Percentiles rank a stretch among this genome's conserved stretches.
phyloP scores from a whole-genome alignment of 2,113 vertebrate species.

The Anguilla rostrata region DNA sequence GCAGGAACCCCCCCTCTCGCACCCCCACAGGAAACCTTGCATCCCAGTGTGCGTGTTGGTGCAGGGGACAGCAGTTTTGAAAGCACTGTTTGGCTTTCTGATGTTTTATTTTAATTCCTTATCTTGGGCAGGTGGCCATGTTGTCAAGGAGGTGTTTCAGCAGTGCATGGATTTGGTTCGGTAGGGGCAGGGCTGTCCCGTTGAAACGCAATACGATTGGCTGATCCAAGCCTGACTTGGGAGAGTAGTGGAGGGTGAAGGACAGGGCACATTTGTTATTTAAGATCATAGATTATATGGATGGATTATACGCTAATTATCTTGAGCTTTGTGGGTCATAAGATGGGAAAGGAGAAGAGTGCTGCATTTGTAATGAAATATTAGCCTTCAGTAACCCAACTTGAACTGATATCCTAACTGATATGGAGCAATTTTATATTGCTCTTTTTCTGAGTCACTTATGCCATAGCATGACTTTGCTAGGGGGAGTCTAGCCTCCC shows the following conservation, averaged over 20 bases:
- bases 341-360: neutral
- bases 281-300: slow-evolving; percentile 22
- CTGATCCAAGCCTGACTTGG: slow-evolving; percentile 43
- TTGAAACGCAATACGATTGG: slow-evolving; percentile 70
- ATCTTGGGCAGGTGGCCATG: slow-evolving; percentile 57
- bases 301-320: neutral
- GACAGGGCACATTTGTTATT: slow-evolving; percentile 46
- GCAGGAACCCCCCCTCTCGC: slow-evolving; percentile 67
- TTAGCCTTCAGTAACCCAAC: neutral
- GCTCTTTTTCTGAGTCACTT: neutral
- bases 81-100: slow-evolving; percentile 72
- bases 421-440: neutral
- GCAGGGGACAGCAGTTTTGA: slow-evolving; percentile 66
- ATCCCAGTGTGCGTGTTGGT: slow-evolving; percentile 63
- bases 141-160: slow-evolving; percentile 49
- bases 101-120: slow-evolving; percentile 61
- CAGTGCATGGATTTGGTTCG: slow-evolving; percentile 56
- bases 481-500: too few species aligned
- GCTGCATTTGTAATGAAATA: neutral
- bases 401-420: neutral
- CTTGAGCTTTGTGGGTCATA: slow-evolving; percentile 27
- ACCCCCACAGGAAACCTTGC: slow-evolving; percentile 57
- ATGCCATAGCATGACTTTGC: neutral
- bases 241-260: slow-evolving; percentile 15
- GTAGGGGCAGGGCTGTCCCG: slow-evolving; percentile 57